Percentiles rank a stretch among this genome's conserved stretches.
phyloP scores from a whole-genome alignment of 1,140 invertebrate species.

The Lineus longissimus region DNA sequence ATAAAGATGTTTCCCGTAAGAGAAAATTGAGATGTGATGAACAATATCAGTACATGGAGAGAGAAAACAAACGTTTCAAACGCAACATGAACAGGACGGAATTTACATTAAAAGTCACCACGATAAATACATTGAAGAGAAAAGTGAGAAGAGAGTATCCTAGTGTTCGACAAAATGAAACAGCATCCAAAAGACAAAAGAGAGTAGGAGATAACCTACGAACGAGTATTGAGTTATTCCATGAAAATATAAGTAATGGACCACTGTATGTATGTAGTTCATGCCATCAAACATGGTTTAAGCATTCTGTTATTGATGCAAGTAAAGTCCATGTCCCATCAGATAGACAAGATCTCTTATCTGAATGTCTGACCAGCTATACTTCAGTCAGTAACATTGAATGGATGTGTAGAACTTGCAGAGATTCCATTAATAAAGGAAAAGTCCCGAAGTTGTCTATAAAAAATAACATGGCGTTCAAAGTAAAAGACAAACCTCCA shows the following conservation, averaged over 20 bases:
- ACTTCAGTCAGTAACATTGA: conserved; percentile 1
- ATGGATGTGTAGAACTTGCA: background rate
- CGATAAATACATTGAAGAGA: too few species aligned
- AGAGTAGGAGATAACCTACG: too few species aligned
- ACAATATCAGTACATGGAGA: too few species aligned
- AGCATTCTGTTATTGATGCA: conserved; percentile 4
- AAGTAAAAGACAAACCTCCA: background rate
- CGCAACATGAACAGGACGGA: too few species aligned
- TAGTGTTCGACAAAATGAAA: too few species aligned
- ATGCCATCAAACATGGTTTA: conserved; percentile 6
- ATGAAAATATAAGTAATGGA: background rate
- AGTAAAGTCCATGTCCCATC: background rate
- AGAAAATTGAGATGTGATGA: too few species aligned
- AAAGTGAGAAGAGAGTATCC: too few species aligned
- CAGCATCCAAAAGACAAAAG: too few species aligned
- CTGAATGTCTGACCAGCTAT: background rate
- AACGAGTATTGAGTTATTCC: too few species aligned
- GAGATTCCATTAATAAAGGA: background rate
- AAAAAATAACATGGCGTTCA: background rate
- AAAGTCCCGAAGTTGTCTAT: conserved; percentile 5
- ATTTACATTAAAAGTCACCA: too few species aligned
- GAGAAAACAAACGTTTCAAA: too few species aligned
- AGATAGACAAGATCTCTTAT: background rate
- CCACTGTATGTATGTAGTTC: background rate
- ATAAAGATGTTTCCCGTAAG: too few species aligned